Conservation (phyloP, 2,888 invertebrate genomes). For the Limnephilus lunatus region DNA sequence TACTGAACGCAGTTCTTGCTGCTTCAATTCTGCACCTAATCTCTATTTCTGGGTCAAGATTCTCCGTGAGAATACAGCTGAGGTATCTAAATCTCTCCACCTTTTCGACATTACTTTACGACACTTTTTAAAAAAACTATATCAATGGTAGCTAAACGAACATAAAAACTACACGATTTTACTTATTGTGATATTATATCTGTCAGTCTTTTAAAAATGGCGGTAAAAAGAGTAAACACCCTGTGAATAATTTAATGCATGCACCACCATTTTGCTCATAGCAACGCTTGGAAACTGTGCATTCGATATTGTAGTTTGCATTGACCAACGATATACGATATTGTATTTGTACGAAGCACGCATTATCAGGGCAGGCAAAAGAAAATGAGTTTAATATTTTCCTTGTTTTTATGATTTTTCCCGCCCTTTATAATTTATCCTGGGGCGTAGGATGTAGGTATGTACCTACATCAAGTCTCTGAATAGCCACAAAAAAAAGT, state of each 20-base stretch:
- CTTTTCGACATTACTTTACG: no score
- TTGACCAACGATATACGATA: background rate
- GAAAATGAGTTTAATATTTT: background rate
- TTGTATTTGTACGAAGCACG: background rate
- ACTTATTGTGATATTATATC: no score
- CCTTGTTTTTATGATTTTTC: background rate
- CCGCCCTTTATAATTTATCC: background rate
- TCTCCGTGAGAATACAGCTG: no score
- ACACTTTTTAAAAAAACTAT: no score
- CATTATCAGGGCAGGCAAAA: background rate
- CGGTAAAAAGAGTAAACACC: background rate
- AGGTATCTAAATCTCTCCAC: no score
- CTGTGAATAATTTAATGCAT: background rate
- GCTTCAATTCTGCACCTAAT: no score
- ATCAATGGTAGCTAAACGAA: background rate
- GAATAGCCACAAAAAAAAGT: background rate
- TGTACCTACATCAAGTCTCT: background rate
- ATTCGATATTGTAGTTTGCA: background rate
- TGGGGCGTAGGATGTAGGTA: background rate
- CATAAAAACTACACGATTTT: no score
- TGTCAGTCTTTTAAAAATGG: background rate
- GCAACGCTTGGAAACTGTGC: background rate
- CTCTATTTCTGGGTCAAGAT: no score
- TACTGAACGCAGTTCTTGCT: no score
- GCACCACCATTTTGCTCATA: background rate